Evolutionary conservation across 2,888 invertebrate species (phyloP), one percentile per base, ranked within the genome.

Genomic region (Neocrepidodera transversa): DNA sequence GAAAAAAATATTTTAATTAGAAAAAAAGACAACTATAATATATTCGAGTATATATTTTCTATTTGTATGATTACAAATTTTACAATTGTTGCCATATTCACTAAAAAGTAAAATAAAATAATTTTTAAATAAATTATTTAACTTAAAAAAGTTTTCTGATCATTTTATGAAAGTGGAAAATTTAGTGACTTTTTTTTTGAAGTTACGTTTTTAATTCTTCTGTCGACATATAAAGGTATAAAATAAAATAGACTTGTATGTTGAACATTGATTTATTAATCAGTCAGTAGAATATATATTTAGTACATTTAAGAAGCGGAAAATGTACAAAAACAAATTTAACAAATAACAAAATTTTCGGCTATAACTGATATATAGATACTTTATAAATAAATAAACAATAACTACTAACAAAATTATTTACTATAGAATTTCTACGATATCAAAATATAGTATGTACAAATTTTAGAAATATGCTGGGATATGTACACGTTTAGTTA

Each of bases 381-480:
- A 32, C 11, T 38, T 49, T 30, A n/a, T n/a, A n/a, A 32, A 56
- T 40, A 64, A 54, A 36, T 45, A 13, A 51, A 60, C 38, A 51
- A 38, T 62, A 57, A 63, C 35, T 45, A 53, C 60, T 64, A 61
- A 63, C 62, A 67, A 60, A 69, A 68, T 67, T 67, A 66, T 64
- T 65, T 63, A 67, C 68, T 49, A 50, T 68, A 67, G 59, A 59
- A 62, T 66, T 63, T 68, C 70, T 66, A 66, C 63, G 67, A 69
- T 73, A 73, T 71, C 78, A 79, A 79, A 79, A 79, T 78, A 79
- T 78, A 79, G 72, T 78, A 78, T 77, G 73, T 79, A 79, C 78
- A 79, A 74, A 77, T 78, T 73, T 78, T 78, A 71, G 77, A 76
- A 78, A 76, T 76, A 74, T 73, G 74, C 73, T 72, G 73, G 74